phyloP scores from a whole-genome alignment of 2,113 vertebrate genomes.

The Poecile atricapillus region DNA sequence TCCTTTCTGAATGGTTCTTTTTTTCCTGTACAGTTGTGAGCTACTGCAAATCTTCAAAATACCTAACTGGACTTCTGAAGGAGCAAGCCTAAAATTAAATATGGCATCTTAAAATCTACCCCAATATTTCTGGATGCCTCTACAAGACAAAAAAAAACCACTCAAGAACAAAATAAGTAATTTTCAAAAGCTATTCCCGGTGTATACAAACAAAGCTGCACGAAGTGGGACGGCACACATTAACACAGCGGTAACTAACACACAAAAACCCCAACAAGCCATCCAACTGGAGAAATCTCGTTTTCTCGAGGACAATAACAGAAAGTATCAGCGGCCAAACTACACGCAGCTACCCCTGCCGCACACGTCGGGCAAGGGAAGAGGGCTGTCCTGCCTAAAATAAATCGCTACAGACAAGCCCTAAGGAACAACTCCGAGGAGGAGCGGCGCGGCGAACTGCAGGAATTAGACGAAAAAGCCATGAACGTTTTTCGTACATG shows the following conservation, averaged over 20 bases:
- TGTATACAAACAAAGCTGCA: not conserved
- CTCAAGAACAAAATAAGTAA: not conserved
- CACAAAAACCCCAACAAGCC: not conserved
- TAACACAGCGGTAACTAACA: not conserved
- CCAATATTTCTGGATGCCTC: not conserved
- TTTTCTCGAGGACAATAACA: not conserved
- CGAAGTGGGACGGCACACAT: not conserved
- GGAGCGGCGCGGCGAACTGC: not conserved
- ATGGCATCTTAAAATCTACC: not conserved
- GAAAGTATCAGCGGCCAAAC: not conserved
- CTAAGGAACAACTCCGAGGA: not conserved
- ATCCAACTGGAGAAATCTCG: not conserved
- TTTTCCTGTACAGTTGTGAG: not conserved
- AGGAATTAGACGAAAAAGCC: not conserved
- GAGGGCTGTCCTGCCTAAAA: not conserved
- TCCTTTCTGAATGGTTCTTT: not conserved
- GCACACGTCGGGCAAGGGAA: not conserved
- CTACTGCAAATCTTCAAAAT: not conserved
- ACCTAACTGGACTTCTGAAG: not conserved
- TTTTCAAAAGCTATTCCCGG: not conserved
- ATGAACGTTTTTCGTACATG: not conserved
- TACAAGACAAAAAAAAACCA: not conserved
- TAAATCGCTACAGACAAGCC: not conserved
- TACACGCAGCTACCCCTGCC: not conserved
- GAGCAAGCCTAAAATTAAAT: not conserved